These are phyloP conservation scores for Microdon myrmicae DNA, from an alignment of 2,888 invertebrate species.

Conservation along the genomic window DNA sequence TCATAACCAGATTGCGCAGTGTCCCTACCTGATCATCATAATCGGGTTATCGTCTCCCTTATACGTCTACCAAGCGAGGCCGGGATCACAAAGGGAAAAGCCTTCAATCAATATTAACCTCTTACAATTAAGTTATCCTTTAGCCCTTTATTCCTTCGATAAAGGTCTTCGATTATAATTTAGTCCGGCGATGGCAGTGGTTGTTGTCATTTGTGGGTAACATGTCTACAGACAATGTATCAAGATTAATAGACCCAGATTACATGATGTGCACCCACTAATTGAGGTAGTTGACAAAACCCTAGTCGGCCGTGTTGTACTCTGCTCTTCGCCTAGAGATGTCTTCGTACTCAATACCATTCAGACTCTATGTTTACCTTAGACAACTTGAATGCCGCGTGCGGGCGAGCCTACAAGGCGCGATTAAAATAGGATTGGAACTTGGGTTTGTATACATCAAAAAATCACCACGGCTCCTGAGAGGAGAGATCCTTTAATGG, in stretches of 20 bases:
- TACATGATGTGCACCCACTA: slow-evolving; percentile 37
- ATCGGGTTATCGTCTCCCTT: too few relatives aligned
- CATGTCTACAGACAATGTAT: slow-evolving; percentile 39
- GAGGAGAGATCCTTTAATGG: slow-evolving; percentile 45
- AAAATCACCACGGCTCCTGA: slow-evolving; percentile 30
- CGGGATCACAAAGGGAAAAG: too few relatives aligned
- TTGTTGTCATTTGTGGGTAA: too few relatives aligned
- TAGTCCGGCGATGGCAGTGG: too few relatives aligned
- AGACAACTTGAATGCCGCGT: slow-evolving; percentile 43
- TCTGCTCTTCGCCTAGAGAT: slow-evolving; percentile 41
- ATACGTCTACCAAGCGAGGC: too few relatives aligned
- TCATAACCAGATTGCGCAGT: too few relatives aligned
- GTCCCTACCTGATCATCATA: too few relatives aligned
- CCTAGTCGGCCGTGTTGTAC: slow-evolving; percentile 13
- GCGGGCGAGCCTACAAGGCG: slow-evolving; percentile 17
- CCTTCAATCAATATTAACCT: too few relatives aligned
- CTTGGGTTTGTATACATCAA: slow-evolving; percentile 20
- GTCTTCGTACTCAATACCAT: slow-evolving; percentile 24
- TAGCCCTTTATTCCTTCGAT: too few relatives aligned
- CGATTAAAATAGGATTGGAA: slow-evolving; percentile 26
- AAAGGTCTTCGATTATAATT: too few relatives aligned
- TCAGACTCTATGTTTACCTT: slow-evolving; percentile 9
- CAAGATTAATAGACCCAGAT: slow-evolving; percentile 43
- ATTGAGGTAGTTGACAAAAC: slow-evolving; percentile 43
- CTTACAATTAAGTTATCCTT: too few relatives aligned